Percentiles rank a stretch among this genome's conserved stretches.
phyloP scores from a whole-genome alignment of 2,888 invertebrate species.

The Acholoe squamosa region DNA sequence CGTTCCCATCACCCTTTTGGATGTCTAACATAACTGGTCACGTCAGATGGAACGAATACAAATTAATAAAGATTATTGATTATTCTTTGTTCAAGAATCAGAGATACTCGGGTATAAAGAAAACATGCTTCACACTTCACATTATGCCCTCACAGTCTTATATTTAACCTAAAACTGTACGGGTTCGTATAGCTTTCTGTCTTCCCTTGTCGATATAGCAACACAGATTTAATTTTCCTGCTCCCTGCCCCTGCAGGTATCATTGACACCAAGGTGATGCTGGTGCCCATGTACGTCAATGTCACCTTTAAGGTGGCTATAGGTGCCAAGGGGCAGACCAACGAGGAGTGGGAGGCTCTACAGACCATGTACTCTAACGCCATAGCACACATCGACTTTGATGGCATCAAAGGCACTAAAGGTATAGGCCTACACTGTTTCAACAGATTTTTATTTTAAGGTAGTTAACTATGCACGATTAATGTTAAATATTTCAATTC shows the following conservation, averaged over 20 bases:
- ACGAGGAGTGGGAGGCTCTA: conserved; percentile 45
- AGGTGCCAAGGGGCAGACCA: conserved; percentile 11
- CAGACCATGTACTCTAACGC: conserved; percentile 59
- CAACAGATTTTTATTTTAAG: too few species aligned
- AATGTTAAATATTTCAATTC: background rate
- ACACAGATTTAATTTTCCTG: background rate
- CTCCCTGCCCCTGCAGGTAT: conserved; percentile 43
- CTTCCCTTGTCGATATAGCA: too few species aligned
- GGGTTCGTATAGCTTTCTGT: too few species aligned
- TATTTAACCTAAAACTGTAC: too few species aligned
- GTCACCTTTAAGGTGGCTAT: conserved; percentile 62
- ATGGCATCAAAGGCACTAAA: conserved; percentile 54
- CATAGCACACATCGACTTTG: conserved; percentile 57
- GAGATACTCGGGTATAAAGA: too few species aligned
- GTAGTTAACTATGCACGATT: background rate
- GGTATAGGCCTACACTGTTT: conserved; percentile 48
- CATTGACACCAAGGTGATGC: conserved; percentile 62
- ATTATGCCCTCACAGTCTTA: too few species aligned
- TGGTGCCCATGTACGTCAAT: conserved; percentile 62
- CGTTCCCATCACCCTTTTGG: too few species aligned
- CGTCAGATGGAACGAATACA: too few species aligned
- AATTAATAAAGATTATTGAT: too few species aligned
- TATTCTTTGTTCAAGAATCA: too few species aligned
- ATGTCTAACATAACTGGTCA: too few species aligned
- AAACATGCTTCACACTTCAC: too few species aligned